phyloP scores from a whole-genome alignment of 2,113 vertebrate genomes.

The Anolis sagrei region DNA sequence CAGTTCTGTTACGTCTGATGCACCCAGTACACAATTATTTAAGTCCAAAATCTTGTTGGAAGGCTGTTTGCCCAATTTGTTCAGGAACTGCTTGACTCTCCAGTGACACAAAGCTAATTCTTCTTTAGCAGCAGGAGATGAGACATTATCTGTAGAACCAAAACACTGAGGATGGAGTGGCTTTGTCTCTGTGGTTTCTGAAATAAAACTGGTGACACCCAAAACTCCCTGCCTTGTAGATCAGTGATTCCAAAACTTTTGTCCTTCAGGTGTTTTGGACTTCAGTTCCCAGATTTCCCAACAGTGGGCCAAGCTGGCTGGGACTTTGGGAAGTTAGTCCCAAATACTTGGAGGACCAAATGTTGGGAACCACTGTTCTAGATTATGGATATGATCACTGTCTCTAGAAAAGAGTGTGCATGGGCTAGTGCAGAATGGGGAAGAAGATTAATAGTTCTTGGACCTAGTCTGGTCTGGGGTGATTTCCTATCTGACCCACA shows the following conservation, averaged over 20 bases:
- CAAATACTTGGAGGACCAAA: no score
- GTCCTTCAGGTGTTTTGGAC: no score
- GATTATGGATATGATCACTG: no score
- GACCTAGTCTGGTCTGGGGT: no score
- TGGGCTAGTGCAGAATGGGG: background rate
- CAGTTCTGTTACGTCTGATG: conserved; percentile 78
- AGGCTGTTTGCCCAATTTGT: conserved; percentile 80
- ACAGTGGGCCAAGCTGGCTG: no score
- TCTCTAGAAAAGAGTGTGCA: background rate
- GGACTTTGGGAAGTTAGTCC: no score
- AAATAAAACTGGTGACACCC: background rate
- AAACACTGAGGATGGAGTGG: conserved; percentile 44
- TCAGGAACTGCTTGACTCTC: conserved; percentile 78
- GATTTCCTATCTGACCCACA: no score
- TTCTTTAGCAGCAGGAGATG: conserved; percentile 45
- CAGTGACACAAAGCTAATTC: conserved; percentile 70
- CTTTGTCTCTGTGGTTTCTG: background rate
- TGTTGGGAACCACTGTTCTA: no score
- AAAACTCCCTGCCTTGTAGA: no score
- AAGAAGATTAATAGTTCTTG: no score
- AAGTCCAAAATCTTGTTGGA: conserved; percentile 76
- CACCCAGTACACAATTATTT: conserved; percentile 80
- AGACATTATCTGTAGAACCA: conserved; percentile 55
- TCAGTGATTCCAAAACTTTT: no score
- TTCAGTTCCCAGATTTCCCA: no score